Conservation (phyloP, 2,888 invertebrate species). For the Artemia sinica region DNA sequence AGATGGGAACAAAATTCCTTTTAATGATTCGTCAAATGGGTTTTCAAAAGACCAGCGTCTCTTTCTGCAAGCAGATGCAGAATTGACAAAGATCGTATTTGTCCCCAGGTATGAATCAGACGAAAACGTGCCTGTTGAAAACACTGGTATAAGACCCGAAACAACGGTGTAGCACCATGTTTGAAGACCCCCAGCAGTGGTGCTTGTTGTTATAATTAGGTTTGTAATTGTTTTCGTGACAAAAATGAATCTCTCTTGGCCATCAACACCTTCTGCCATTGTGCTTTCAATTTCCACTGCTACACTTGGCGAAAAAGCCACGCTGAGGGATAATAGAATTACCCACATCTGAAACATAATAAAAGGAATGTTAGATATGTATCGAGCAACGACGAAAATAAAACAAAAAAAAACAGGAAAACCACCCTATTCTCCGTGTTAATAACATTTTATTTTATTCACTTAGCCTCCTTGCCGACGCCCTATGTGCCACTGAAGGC, state of each 20-base stretch:
- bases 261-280: not conserved
- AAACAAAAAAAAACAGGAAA: too few species aligned
- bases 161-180: not conserved
- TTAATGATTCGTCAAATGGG: not conserved
- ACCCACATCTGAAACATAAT: too few species aligned
- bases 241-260: constrained; percentile 3
- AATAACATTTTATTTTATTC: too few species aligned
- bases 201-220: not conserved
- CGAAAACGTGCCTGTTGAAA: not conserved
- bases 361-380: too few species aligned
- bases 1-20: not conserved
- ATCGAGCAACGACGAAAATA: too few species aligned
- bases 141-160: not conserved
- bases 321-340: too few species aligned
- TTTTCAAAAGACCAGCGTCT: constrained; percentile 10
- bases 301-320: too few species aligned
- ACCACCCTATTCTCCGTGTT: too few species aligned
- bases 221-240: not conserved
- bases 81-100: not conserved
- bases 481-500: too few species aligned
- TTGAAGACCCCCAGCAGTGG: not conserved
- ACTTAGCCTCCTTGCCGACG: too few species aligned
- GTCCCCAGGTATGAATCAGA: not conserved
- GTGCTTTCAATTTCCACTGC: too few species aligned
- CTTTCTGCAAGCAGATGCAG: not conserved